Evolutionary conservation across 1,140 invertebrate species (phyloP).

Genomic region (Xylocopa sonorina): DNA sequence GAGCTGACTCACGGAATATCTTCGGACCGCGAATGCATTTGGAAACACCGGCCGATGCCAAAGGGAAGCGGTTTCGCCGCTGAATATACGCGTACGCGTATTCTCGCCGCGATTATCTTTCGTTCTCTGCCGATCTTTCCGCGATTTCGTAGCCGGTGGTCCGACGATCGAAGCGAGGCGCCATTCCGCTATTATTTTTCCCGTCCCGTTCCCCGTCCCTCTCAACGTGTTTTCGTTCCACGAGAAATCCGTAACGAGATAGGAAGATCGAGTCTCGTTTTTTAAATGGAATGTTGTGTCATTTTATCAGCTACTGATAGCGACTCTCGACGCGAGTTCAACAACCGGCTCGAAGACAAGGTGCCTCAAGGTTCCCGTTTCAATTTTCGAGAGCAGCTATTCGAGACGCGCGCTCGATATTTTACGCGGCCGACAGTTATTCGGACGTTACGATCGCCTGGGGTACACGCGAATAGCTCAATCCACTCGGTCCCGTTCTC

Average conservation of each 20-base stretch:
- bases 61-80: neutral
- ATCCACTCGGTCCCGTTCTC: neutral
- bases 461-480: neutral
- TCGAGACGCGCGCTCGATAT: neutral
- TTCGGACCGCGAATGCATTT: slow-evolving; percentile 40
- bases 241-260: neutral
- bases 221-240: neutral
- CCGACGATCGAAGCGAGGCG: neutral
- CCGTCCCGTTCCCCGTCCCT: no score
- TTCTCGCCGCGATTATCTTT: neutral
- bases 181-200: neutral
- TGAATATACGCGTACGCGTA: neutral
- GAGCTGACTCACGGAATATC: slow-evolving; percentile 48
- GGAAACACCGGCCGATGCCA: neutral
- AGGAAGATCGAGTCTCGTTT: neutral
- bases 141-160: neutral
- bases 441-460: neutral
- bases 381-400: neutral
- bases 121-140: no score
- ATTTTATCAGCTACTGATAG: slow-evolving; percentile 27
- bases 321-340: neutral
- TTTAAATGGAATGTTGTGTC: slow-evolving; percentile 18
- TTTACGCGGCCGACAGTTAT: neutral
- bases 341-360: neutral
- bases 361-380: neutral